Conservation (phyloP, 2,888 invertebrate genomes). For the Aphodius granarius region DNA sequence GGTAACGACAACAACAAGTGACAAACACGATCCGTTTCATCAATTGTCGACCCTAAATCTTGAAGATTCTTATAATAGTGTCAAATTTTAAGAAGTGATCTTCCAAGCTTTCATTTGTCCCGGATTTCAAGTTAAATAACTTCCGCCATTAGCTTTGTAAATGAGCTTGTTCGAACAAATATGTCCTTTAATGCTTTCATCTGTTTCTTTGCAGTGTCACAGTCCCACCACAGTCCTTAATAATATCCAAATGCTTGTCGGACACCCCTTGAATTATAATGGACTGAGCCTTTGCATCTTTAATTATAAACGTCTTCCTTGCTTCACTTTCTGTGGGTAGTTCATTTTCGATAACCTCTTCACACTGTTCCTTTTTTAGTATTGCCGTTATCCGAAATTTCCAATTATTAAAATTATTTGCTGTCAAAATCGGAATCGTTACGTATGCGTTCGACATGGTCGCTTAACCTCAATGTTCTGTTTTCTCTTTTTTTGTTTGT, state of each 20-base stretch:
- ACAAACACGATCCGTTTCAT: constrained; percentile 6
- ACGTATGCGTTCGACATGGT: not conserved
- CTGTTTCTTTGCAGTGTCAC: not conserved
- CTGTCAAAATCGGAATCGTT: not conserved
- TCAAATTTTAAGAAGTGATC: constrained; percentile 1
- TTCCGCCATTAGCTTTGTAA: constrained; percentile 21
- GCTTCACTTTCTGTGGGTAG: not conserved
- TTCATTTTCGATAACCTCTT: not conserved
- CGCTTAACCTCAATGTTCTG: no score
- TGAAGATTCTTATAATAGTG: not conserved
- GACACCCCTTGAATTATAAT: constrained; percentile 30
- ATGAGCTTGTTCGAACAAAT: constrained; percentile 28
- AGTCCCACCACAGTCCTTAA: not conserved
- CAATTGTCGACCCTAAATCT: not conserved
- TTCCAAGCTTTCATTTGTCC: constrained; percentile 21
- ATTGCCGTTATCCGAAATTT: not conserved
- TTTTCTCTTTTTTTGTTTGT: no score
- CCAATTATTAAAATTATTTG: not conserved
- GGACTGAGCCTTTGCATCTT: constrained; percentile 25
- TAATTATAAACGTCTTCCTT: not conserved
- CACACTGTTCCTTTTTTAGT: not conserved
- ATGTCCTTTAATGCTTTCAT: constrained; percentile 21
- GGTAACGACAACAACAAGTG: constrained; percentile 28
- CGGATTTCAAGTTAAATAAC: constrained; percentile 11
- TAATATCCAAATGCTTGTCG: constrained; percentile 31